Evolutionary conservation across 2,797 vertebrate species (phyloP), one percentile per base, ranked within the genome.

Genomic region (Myotis myotis): DNA sequence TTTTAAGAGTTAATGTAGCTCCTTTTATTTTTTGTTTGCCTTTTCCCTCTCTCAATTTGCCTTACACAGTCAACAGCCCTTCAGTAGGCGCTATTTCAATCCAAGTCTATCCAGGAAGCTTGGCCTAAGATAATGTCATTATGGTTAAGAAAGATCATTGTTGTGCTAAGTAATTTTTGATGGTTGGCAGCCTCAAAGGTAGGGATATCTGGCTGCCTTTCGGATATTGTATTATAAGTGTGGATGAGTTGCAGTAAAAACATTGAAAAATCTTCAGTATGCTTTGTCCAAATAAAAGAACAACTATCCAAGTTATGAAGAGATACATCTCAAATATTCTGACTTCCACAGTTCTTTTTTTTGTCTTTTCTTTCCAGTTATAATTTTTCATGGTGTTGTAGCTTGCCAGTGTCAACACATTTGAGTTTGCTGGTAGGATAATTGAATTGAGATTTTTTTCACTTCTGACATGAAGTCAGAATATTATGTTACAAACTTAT

Each of bases 141-240:
- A 95, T 95, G 89, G 96, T 95, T 96, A 96, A 87, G 62, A 79
- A 88, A 94, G 76, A 93, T 85, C 62, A 82, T 89, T 95, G 88
- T 81, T 96, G 41, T 95, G 55, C 51, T 93, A 96, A 95, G 87
- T 95, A 93, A 95, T 82, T 87, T 95, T 83, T 90, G 51, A 66
- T 79, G 51, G 68, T 91, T 96, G 70, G 49, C 68, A 94, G 62
- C n/a, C 30, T 93, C 94, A 53, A 80, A 83, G 62, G 1, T 72
- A 79, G 62, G 83, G 12, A 87, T 92, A 95, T 51, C 86, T 94
- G 60, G 66, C 47, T 91, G 60, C 6, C 8, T 93, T 91, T 91
- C 87, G 81, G 68, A 62, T 95, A 91, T 88, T 91, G 74, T 95
- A 92, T 91, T 78, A 72, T 93, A 92, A 95, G 71, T 93, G 81